Percentiles rank a stretch among this genome's conserved stretches.
Conservation (phyloP, 2,113 vertebrate species). For the Dasyurus viverrinus region DNA sequence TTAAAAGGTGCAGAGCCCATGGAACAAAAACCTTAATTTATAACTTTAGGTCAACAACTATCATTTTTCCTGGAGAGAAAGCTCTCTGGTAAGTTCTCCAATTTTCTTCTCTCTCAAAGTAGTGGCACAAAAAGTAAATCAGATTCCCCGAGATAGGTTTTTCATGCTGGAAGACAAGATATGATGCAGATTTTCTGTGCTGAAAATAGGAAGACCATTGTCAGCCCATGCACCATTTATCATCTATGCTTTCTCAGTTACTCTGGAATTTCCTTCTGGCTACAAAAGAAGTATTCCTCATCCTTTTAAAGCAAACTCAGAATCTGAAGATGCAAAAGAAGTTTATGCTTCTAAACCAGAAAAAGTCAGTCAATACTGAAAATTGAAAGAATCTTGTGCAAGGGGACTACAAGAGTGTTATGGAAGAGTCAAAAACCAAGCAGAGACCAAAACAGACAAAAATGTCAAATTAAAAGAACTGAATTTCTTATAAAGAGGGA, state of each 20-base stretch:
- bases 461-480: not conserved
- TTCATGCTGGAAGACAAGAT: not conserved
- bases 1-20: not conserved
- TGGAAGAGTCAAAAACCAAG: not conserved
- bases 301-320: not conserved
- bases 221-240: not conserved
- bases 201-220: not conserved
- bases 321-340: not conserved
- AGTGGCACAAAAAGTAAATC: not conserved
- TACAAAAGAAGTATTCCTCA: not conserved
- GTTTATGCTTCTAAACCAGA: not conserved
- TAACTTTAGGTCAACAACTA: not conserved
- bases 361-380: no score
- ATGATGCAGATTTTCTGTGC: not conserved
- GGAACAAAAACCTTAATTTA: not conserved
- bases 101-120: not conserved
- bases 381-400: no score
- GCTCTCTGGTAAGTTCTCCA: not conserved
- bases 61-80: not conserved
- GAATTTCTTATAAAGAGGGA: not conserved
- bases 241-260: not conserved
- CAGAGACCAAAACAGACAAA: not conserved
- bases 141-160: not conserved
- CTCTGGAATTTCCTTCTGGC: not conserved
- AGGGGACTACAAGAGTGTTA: not conserved